These are phyloP conservation scores for Drosophila percnosoma DNA, from an alignment of 2,888 invertebrate species.

Conservation along the genomic window DNA sequence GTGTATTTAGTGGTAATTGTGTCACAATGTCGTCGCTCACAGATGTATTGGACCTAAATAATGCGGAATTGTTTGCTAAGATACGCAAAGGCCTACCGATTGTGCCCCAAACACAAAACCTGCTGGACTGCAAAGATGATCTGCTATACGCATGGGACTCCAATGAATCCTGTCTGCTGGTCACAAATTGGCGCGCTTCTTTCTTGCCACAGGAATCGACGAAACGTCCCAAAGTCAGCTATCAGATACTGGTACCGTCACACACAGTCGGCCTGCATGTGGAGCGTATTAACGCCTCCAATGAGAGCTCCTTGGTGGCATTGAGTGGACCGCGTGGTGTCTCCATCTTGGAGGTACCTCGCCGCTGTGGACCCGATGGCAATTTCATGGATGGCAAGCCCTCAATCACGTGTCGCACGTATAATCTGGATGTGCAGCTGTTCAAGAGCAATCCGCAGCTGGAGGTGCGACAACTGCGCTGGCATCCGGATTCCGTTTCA, in stretches of 20 bases:
- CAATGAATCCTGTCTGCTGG: constrained; percentile 86
- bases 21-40: constrained; percentile 84
- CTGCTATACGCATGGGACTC: constrained; percentile 88
- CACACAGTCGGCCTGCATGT: constrained; percentile 88
- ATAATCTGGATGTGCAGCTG: constrained; percentile 89
- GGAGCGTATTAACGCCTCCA: constrained; percentile 87
- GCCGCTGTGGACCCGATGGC: constrained; percentile 88
- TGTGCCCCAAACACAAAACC: constrained; percentile 86
- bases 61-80: constrained; percentile 86
- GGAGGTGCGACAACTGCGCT: constrained; percentile 91
- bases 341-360: constrained; percentile 88
- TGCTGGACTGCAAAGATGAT: constrained; percentile 87
- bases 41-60: constrained; percentile 86
- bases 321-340: constrained; percentile 89
- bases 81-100: constrained; percentile 86
- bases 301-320: constrained; percentile 87
- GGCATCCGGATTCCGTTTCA: constrained; percentile 93
- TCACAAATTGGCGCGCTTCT: constrained; percentile 86
- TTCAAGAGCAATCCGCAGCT: constrained; percentile 89
- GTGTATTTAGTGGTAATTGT: constrained; percentile 26
- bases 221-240: constrained; percentile 60
- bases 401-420: constrained; percentile 86
- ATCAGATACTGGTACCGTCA: constrained; percentile 88
- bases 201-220: constrained; percentile 68
- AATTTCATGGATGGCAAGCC: constrained; percentile 88